phyloP scores from a whole-genome alignment of 2,113 vertebrate genomes.

The Mungos mungo region DNA sequence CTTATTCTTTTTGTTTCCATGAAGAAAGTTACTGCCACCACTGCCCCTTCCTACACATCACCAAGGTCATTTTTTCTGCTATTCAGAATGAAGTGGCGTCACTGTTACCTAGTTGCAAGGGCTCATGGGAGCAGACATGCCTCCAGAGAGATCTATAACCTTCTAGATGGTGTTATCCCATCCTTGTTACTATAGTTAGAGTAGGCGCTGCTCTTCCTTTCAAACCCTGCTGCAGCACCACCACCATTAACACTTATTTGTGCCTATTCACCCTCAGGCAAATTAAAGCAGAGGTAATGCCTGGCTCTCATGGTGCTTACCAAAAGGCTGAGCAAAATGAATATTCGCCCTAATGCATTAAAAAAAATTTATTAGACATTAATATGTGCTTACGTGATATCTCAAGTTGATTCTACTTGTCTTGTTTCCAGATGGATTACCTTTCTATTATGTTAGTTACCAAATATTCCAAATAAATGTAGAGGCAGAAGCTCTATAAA shows the following conservation, averaged over 20 bases:
- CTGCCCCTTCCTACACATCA: background rate
- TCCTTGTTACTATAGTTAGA: conserved; percentile 8
- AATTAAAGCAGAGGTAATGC: background rate
- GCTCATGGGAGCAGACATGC: conserved; percentile 22
- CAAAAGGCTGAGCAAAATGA: background rate
- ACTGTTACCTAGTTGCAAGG: background rate
- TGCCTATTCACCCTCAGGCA: background rate
- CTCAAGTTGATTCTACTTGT: conserved; percentile 4
- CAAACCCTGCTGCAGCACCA: background rate
- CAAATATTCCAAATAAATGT: background rate
- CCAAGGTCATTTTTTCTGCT: background rate
- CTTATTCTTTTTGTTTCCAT: background rate
- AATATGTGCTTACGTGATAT: background rate
- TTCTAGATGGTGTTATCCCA: background rate
- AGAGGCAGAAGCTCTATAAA: background rate
- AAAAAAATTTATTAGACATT: background rate
- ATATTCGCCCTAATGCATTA: background rate
- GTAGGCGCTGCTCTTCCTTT: background rate
- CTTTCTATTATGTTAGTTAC: background rate
- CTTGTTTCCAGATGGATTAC: background rate
- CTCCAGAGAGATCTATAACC: background rate
- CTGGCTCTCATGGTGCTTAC: background rate
- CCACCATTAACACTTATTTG: background rate
- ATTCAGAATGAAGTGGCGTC: background rate
- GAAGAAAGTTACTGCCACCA: conserved; percentile 4